Conservation (phyloP, 2,888 invertebrate genomes). For the Acleris holmiana region DNA sequence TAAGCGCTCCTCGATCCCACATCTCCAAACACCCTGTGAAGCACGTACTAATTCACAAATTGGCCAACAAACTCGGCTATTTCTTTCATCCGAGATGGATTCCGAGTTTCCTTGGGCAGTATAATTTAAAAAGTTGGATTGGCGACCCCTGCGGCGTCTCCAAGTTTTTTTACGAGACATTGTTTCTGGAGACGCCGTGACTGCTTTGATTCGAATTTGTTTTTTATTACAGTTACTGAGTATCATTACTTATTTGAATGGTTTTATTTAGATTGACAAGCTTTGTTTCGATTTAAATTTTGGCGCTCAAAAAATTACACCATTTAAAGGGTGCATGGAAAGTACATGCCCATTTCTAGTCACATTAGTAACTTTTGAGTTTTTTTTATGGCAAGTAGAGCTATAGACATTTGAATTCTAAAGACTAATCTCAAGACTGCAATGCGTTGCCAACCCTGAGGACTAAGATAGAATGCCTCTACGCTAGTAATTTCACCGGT, state of each 20-base stretch:
- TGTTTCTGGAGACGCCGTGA: constrained; percentile 49
- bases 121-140: constrained; percentile 81
- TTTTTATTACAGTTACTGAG: not conserved
- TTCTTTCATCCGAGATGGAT: constrained; percentile 53
- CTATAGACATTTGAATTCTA: no score
- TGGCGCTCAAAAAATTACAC: no score
- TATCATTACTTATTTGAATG: not conserved
- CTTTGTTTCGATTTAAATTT: no score
- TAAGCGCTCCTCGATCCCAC: no score
- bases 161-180: constrained; percentile 51
- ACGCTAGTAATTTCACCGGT: no score
- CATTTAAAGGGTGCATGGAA: no score
- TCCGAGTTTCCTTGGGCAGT: constrained; percentile 61
- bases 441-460: no score
- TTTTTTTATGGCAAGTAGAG: no score
- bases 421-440: no score
- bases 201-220: constrained; percentile 24
- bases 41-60: constrained; percentile 42
- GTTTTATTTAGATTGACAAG: not conserved
- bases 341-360: no score
- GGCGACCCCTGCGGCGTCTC: constrained; percentile 59
- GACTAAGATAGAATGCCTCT: no score
- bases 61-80: constrained; percentile 39
- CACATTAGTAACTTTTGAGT: no score
- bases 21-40: not conserved